Conservation (phyloP, 2,113 vertebrate species). For the Oreochromis aureus region DNA sequence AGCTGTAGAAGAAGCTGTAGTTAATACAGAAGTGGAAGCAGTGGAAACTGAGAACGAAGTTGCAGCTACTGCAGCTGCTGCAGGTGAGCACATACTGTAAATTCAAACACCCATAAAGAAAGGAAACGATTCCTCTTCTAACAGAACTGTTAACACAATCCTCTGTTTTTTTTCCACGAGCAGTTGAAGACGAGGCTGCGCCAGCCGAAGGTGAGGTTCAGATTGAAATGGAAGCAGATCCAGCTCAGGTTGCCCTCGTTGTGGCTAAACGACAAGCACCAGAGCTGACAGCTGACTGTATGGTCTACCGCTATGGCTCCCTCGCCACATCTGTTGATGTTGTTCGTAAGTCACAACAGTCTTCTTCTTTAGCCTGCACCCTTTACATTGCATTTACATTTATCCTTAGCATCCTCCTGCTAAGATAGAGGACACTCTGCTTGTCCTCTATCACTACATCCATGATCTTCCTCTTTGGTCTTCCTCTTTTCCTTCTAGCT, state of each 20-base stretch:
- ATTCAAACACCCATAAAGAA: not conserved
- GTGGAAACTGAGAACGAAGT: conserved; percentile 62
- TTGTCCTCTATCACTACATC: not conserved
- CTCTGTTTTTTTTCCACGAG: not conserved
- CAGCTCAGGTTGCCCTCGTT: conserved; percentile 57
- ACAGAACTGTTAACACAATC: not conserved
- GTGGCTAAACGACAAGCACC: conserved; percentile 84
- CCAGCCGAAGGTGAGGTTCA: conserved; percentile 34
- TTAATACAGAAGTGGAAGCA: conserved; percentile 58
- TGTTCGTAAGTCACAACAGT: conserved; percentile 76
- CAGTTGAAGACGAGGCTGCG: not conserved
- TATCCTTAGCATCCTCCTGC: not conserved
- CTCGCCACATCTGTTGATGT: conserved; percentile 78
- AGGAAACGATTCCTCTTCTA: not conserved
- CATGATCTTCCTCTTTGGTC: not conserved
- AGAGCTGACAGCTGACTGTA: conserved; percentile 69
- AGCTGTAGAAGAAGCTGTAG: conserved; percentile 59
- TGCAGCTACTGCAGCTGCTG: conserved; percentile 56
- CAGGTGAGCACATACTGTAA: conserved; percentile 32
- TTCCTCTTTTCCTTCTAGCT: not conserved
- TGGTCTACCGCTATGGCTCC: conserved; percentile 87
- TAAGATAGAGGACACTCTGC: too few species aligned
- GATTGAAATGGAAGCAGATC: conserved; percentile 39
- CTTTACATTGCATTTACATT: not conserved
- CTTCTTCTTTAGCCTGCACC: not conserved